Conservation (phyloP, 2,113 vertebrate genomes). For the Prionailurus bengalensis region DNA sequence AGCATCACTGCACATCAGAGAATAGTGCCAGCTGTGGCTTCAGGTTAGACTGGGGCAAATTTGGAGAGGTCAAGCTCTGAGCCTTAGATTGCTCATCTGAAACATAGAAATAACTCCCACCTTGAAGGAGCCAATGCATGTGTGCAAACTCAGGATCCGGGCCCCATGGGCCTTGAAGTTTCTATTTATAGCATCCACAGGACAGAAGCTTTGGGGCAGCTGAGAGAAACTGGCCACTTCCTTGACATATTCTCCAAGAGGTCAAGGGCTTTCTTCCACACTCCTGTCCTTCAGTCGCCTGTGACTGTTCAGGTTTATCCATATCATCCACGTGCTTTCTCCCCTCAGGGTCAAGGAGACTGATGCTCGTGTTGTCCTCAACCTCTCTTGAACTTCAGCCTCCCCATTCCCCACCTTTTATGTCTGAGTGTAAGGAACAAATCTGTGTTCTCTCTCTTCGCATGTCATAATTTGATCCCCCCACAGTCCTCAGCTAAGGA, state of each 20-base stretch:
- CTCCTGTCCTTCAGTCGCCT: neutral
- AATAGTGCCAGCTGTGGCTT: neutral
- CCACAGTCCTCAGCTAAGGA: neutral
- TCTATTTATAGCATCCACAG: neutral
- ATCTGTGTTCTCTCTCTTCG: neutral
- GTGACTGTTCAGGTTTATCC: neutral
- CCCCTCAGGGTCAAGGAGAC: neutral
- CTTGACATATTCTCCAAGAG: neutral
- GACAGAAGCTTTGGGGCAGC: neutral
- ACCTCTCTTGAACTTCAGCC: neutral
- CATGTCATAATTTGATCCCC: neutral
- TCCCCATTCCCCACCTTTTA: rapidly evolving
- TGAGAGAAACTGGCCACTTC: neutral
- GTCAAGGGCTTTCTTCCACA: neutral
- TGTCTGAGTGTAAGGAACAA: neutral
- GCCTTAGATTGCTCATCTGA: neutral
- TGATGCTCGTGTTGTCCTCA: neutral
- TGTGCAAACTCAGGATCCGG: neutral
- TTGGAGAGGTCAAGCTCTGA: neutral
- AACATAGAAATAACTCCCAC: neutral
- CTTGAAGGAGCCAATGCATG: neutral
- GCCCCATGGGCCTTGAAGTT: neutral
- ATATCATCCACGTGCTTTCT: neutral
- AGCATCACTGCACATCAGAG: neutral
- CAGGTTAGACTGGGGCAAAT: neutral